A percentile compares a stretch with the other conserved stretches of the same genome.
Evolutionary conservation across 2,113 vertebrate genomes (phyloP).

Genomic region (Chloebia gouldiae): DNA sequence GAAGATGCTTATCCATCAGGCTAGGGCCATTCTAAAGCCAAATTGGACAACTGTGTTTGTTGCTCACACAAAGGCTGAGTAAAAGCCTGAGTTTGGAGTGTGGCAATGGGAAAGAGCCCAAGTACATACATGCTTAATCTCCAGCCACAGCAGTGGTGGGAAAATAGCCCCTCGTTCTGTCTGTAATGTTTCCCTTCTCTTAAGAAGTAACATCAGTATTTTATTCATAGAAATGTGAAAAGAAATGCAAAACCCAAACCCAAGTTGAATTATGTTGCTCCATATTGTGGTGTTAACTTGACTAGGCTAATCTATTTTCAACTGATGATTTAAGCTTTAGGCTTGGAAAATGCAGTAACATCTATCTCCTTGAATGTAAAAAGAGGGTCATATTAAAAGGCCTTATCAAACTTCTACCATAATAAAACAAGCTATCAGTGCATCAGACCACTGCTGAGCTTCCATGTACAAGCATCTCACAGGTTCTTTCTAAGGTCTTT

Average conservation of each 20-base stretch:
- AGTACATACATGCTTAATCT: neutral
- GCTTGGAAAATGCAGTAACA: neutral
- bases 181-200: neutral
- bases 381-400: neutral
- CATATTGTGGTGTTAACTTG: neutral
- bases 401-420: conserved; percentile 9
- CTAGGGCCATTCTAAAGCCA: neutral
- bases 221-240: neutral
- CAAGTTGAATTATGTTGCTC: neutral
- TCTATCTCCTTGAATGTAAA: neutral
- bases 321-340: neutral
- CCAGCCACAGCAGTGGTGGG: neutral
- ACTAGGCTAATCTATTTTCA: neutral
- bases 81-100: neutral
- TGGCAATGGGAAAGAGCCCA: neutral
- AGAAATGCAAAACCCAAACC: neutral
- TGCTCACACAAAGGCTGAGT: neutral
- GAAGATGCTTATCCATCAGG: neutral
- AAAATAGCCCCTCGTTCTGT: neutral
- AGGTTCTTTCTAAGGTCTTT: neutral
- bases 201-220: neutral
- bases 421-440: conserved; percentile 24
- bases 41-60: neutral
- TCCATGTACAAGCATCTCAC: neutral
- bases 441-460: neutral